Evolutionary conservation across 2,797 vertebrate species (phyloP).

Genomic region (Coreius guichenoti): DNA sequence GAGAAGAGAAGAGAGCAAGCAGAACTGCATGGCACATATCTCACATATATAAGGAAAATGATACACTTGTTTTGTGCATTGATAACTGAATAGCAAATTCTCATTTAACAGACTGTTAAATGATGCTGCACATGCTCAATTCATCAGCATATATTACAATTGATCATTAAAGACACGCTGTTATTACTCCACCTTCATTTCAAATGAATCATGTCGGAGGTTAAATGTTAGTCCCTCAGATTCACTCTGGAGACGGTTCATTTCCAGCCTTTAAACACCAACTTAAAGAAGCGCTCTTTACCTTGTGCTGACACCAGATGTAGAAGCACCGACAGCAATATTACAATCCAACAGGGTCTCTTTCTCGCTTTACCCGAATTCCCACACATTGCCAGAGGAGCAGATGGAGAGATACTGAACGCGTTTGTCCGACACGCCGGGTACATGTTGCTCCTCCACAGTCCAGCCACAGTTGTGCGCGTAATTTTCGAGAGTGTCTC

Average conservation of each 20-base stretch:
- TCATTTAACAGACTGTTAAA: background rate
- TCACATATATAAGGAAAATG: background rate
- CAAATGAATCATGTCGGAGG: too few species aligned
- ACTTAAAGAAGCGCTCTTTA: slow-evolving; percentile 63
- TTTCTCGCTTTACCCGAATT: slow-evolving; percentile 69
- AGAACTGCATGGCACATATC: background rate
- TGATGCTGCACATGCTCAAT: background rate
- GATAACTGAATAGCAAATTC: background rate
- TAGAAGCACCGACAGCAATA: slow-evolving; percentile 69
- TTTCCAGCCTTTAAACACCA: slow-evolving; percentile 2
- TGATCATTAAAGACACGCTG: background rate
- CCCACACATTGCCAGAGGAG: slow-evolving; percentile 69
- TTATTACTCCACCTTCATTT: background rate
- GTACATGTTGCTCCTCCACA: slow-evolving; percentile 59
- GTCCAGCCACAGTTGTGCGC: slow-evolving; percentile 58
- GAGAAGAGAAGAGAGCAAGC: background rate
- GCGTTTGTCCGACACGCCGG: slow-evolving; percentile 71
- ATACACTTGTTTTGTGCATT: background rate
- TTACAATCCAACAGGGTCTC: slow-evolving; percentile 80
- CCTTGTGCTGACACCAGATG: slow-evolving; percentile 76
- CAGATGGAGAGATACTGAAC: slow-evolving; percentile 62
- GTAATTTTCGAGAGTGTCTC: slow-evolving; percentile 30
- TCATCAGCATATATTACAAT: background rate
- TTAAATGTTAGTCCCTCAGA: background rate
- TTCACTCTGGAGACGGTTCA: background rate